Base-by-base conservation (phyloP, 2,797 vertebrate genomes). In the Delichon dasypus region DNA sequence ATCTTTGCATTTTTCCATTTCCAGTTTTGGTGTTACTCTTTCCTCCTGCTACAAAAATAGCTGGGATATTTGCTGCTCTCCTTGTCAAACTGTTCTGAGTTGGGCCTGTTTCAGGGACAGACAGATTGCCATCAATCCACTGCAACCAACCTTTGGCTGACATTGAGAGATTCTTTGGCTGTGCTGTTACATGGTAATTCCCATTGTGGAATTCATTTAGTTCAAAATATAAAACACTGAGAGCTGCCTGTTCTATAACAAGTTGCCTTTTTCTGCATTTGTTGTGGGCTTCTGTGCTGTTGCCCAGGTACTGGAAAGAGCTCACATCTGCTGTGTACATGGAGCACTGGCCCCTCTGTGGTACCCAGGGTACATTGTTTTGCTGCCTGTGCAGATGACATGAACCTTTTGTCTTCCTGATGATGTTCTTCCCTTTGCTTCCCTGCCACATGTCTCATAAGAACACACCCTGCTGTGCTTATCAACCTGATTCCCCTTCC, bases 71-170 rank as follows among this genome's bases (percentile, higher is more conserved):
- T 66, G 29, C 74, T 88, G 68, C 12, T 70, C 16, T 83, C 48
- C 75, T 86, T 30, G 27, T 92, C 45, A 84, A 57, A 61, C 32
- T 88, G 36, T 48, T 91, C 57, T 19, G n/a, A 85, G 29, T 16
- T 89, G 64, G 47, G 38, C n/a, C 57, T 57, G 0, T 81, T 83
- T 94, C 70, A 74, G 48, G 54, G 57, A 45, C 60, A 57, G 34
- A 87, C 38, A 81, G 79, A 78, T 62, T 90, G 80, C 58, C 50
- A 44, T 75, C 72, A 68, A 38, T 60, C 60, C 61, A 64, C 48
- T 40, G 55, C 80, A 92, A 71, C 38, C 38, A 94, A 78, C 67
- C 44, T 84, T 62, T 86, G 85, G 76, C 85, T 88, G 73, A 91
- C 88, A 78, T 36, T 65, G 85, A 85, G 61, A 90, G 32, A 11